Evolutionary conservation across 2,113 vertebrate genomes (phyloP), one percentile per base, ranked within the genome.

Genomic region (Ochotona princeps): DNA sequence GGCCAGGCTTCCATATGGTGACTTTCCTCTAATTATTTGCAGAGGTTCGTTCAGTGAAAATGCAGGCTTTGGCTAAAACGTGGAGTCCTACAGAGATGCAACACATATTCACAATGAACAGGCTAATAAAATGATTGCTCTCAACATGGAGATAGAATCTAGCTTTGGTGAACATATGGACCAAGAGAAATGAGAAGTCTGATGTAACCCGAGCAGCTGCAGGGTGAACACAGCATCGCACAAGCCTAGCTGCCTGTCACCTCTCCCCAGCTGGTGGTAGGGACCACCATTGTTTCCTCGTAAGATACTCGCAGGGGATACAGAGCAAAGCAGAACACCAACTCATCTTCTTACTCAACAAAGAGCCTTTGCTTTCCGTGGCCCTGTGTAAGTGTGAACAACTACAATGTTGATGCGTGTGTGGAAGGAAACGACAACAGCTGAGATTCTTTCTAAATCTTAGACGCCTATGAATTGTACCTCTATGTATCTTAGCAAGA

Each of bases 31-130:
- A n/a, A 89, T 70, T 54, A 85, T 38, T 51, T 63, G 20, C 26
- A 63, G 35, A 83, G 49, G 20, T 44, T 61, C 72, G 44, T 85
- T 80, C 49, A 91, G 30, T 80, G 20, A 89, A 95, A 92, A 83
- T 87, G 13, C 28, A 63, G 54, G 81, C 18, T n/a, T 63, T 72
- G 21, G 14, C 25, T 74, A 70, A 89, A 79, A 20, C 28, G 32
- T 73, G 66, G 75, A 17, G 8, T 32, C 54, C 21, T 26, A 8
- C 6, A 28, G 47, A 76, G 8, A 61, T 30, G 18, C 47, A 47
- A n/a, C 7, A 47, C 47, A 11, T 51, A 86, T 76, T 63, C 75
- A 90, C 32, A 83, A 83, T 72, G 51, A 66, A 91, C 35, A 74
- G 70, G 80, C 57, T 28, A 86, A 75, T 57, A 83, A 92, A 89